Base-by-base conservation (phyloP, 1,140 invertebrate genomes). In the Scylla paramamosain region DNA sequence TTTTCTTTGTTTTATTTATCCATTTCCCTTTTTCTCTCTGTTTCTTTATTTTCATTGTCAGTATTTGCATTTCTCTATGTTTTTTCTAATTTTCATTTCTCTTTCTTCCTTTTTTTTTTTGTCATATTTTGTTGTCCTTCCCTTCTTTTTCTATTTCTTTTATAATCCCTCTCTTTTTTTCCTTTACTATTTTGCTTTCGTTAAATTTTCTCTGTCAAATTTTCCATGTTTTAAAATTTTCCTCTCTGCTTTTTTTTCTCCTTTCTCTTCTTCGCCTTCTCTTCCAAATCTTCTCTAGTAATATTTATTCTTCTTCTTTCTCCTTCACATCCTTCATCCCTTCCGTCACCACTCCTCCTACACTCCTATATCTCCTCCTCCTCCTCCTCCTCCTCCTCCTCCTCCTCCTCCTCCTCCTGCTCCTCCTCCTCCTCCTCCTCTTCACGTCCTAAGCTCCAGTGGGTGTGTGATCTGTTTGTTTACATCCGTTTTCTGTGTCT, bases 401-500 rank as follows among this genome's bases (percentile, higher is more conserved):
- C 31, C 20, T n/a, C 39, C 31, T 10, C 31, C 46, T 4, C 25
- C n/a, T n/a, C 12, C 20, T 25, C 59, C 59, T 67, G 6, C 20
- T 29, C 29, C 20, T 16, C 52, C 16, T 67, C 32, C 31, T 89
- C 87, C 29, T 31, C 32, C 32, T 16, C 87, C 10, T 28, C 32
- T 28, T 14, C 87, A 46, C n/a, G 12, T 31, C 32, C 16, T 20
- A 7, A 2, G 20, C 48, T 28, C 25, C n/a, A 7, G 12, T 77
- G 52, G 52, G 52, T 20, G 16, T 14, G 39, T 39, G 29, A 28
- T 52, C 32, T 52, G n/a, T 52, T 89, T 52, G 25, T 52, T 89
- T 52, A n/a, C 87, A n/a, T 52, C 48, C 87, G 25, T 52, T 45
- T 52, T 89, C 87, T 89, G 3, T 20, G 25, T 89, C 87, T 89